Evolutionary conservation across 2,888 invertebrate species (phyloP).

Genomic region (Lomographa bimaculata): DNA sequence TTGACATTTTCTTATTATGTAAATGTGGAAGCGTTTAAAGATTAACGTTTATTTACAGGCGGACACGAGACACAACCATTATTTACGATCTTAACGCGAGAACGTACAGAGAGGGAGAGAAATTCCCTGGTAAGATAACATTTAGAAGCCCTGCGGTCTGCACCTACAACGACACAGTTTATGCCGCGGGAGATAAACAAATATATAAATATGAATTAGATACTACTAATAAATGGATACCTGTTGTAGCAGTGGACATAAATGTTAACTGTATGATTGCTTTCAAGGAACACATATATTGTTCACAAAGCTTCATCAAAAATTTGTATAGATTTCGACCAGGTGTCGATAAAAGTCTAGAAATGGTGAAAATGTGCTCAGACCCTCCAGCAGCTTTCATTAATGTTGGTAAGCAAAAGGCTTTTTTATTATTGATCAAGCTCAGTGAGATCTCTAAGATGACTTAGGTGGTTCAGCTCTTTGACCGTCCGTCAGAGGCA

Average conservation of each 20-base stretch:
- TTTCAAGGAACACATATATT: constrained; percentile 60
- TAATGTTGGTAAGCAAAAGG: constrained; percentile 60
- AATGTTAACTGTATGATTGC: constrained; percentile 55
- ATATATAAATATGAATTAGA: constrained; percentile 56
- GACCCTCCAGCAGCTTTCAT: constrained; percentile 58
- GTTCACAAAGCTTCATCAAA: constrained; percentile 61
- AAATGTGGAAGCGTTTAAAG: no score
- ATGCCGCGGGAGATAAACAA: constrained; percentile 56
- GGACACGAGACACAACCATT: constrained; percentile 56
- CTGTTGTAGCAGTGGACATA: constrained; percentile 46
- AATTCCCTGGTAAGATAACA: constrained; percentile 61
- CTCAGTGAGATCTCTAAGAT: no score
- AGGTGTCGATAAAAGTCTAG: constrained; percentile 44
- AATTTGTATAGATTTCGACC: no score
- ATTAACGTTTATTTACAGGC: no score
- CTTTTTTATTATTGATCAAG: no score
- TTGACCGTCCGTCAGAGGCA: no score
- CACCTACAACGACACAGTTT: constrained; percentile 52
- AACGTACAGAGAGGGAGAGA: constrained; percentile 52
- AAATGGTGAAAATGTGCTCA: constrained; percentile 46
- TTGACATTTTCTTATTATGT: no score
- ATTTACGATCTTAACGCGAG: constrained; percentile 60
- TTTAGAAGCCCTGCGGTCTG: constrained; percentile 68
- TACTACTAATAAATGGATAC: constrained; percentile 50
- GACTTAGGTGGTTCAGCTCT: no score